Conservation (phyloP, 2,113 vertebrate genomes). For the Zosterops hypoxanthus region DNA sequence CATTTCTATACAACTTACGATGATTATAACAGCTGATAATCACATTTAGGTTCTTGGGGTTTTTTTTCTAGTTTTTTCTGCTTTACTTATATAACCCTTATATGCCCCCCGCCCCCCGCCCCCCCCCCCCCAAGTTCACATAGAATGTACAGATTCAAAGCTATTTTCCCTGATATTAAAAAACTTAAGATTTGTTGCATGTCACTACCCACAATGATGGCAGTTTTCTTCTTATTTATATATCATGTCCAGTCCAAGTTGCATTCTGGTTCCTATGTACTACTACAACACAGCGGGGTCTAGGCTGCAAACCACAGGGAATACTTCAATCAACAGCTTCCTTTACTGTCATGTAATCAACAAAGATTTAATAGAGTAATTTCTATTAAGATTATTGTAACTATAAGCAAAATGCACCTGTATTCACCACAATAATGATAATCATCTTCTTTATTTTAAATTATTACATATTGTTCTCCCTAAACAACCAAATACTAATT, state of each 20-base stretch:
- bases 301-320: background rate
- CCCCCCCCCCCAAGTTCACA: background rate
- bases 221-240: background rate
- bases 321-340: background rate
- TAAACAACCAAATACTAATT: background rate
- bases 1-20: background rate
- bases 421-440: background rate
- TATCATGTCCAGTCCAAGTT: background rate
- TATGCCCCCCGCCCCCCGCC: rapidly evolving
- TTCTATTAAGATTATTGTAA: background rate
- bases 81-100: background rate
- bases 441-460: background rate
- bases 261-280: background rate
- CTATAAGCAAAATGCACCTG: background rate
- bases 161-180: background rate
- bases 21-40: background rate
- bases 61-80: background rate
- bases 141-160: background rate
- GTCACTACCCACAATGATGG: background rate
- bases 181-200: background rate
- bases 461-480: background rate
- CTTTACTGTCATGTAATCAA: background rate
- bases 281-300: background rate
- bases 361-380: background rate
- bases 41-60: background rate